Percentiles rank a stretch among this genome's conserved stretches.
phyloP scores from a whole-genome alignment of 2,113 vertebrate species.

The Guaruba guarouba region DNA sequence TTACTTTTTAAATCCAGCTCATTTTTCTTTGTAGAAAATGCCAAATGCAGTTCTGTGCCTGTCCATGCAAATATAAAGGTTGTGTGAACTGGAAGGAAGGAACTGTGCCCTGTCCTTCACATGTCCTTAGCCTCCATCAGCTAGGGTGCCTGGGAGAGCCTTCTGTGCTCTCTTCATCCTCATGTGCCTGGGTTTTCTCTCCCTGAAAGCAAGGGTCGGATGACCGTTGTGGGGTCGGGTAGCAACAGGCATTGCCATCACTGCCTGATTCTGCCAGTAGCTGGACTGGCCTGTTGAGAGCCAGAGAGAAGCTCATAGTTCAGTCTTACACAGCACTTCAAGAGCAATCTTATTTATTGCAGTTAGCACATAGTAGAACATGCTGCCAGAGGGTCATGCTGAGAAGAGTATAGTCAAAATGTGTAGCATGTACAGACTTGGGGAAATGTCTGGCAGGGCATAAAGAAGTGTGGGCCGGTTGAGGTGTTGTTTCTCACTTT shows the following conservation, averaged over 20 bases:
- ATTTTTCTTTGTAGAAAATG: not conserved
- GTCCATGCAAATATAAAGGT: not conserved
- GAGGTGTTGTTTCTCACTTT: not conserved
- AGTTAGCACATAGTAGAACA: not conserved
- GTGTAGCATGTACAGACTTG: accelerated
- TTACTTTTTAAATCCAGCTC: not conserved
- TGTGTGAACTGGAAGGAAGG: not conserved
- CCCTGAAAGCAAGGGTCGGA: not conserved
- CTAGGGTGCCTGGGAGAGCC: not conserved
- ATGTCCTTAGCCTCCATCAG: not conserved
- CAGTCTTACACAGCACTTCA: not conserved
- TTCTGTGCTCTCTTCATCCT: not conserved
- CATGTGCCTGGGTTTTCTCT: not conserved
- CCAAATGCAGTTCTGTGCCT: not conserved
- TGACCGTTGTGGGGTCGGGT: not conserved
- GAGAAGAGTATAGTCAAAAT: not conserved
- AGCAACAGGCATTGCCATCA: accelerated
- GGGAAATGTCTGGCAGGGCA: not conserved
- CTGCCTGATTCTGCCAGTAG: not conserved
- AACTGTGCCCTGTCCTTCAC: not conserved
- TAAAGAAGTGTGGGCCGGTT: not conserved
- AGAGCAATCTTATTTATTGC: not conserved
- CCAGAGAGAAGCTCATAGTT: not conserved
- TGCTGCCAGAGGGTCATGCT: not conserved
- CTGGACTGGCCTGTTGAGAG: not conserved